Base-by-base conservation (phyloP, 2,888 invertebrate species). In the Dryobota labecula region DNA sequence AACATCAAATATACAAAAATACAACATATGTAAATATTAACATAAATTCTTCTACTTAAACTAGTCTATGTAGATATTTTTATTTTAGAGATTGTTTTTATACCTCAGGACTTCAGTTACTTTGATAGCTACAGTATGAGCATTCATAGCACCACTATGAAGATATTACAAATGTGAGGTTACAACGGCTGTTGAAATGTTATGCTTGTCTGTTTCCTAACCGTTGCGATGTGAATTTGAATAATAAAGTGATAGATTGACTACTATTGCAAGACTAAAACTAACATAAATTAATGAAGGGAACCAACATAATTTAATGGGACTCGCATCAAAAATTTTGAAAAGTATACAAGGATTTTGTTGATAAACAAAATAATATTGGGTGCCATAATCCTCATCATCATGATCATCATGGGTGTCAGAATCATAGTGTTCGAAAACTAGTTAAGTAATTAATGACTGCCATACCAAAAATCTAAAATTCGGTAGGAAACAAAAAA, bases 141-240 rank as follows among this genome's bases (percentile, higher is more conserved):
- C 70, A 68, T 75, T 56, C 15, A 56, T 68, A 65, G 45, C 58
- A 38, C 18, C 53, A 66, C 71, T 67, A 36, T 66, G 47, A 78
- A 72, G 71, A 83, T 75, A 65, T 81, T 78, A 78, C 78, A 67
- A 74, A 73, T 73, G 62, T 83, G 75, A 73, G 58, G 64, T 77
- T 77, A 61, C 67, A 65, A 54, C 33, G 15, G 33, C 66, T 80
- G 67, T 78, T 70, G 74, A 80, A 83, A 85, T 64, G 13, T 63
- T 62, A 75, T 73, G 70, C 60, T 30, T 53, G 54, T 61, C 5
- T 71, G 66, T 79, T 85, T 74, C 60, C 33, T 60, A 66, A 82
- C 70, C 15, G 47, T 70, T 75, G 62, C 68, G 45, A 64, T 79
- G 65, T 73, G 64, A 79, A 78, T 84, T 83, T 79, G 66, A 70